A percentile compares a stretch with the other conserved stretches of the same genome.
These are phyloP conservation scores for Podarcis lilfordi DNA, from an alignment of 2,797 vertebrate genomes.

Conservation along the genomic window DNA sequence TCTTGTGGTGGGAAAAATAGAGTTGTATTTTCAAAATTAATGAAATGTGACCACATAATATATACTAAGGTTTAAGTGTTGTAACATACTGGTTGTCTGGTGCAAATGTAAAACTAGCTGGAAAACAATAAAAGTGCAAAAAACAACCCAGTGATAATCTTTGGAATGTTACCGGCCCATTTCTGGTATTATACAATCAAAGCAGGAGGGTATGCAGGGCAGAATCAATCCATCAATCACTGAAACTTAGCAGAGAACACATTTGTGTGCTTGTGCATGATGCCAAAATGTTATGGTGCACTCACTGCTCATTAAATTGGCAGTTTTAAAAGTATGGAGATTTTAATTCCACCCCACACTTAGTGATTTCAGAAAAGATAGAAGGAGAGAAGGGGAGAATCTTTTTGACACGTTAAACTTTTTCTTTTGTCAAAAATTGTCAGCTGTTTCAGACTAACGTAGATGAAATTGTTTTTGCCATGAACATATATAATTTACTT, in stretches of 20 bases:
- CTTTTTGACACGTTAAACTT: constrained; percentile 1
- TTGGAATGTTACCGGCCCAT: constrained; percentile 21
- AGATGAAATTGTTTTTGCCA: neutral
- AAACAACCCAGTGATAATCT: constrained; percentile 33
- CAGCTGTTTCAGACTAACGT: constrained; percentile 18
- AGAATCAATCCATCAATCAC: neutral
- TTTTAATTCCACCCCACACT: constrained; percentile 8
- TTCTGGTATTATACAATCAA: neutral
- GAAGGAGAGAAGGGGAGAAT: neutral
- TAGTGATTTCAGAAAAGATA: neutral
- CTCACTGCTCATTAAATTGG: constrained; percentile 16
- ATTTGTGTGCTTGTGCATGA: neutral
- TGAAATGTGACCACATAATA: neutral
- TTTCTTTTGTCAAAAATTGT: neutral
- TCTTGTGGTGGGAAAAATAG: neutral
- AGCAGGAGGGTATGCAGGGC: constrained; percentile 6
- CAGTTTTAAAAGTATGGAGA: neutral
- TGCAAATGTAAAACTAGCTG: neutral
- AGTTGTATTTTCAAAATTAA: neutral
- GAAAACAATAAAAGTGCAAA: neutral
- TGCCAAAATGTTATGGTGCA: neutral
- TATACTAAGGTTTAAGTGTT: neutral
- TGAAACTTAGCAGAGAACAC: constrained; percentile 1
- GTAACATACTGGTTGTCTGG: neutral
- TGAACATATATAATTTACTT: neutral